Evolutionary conservation across 2,888 invertebrate genomes (phyloP).

Genomic region (Nesidiocoris tenuis): DNA sequence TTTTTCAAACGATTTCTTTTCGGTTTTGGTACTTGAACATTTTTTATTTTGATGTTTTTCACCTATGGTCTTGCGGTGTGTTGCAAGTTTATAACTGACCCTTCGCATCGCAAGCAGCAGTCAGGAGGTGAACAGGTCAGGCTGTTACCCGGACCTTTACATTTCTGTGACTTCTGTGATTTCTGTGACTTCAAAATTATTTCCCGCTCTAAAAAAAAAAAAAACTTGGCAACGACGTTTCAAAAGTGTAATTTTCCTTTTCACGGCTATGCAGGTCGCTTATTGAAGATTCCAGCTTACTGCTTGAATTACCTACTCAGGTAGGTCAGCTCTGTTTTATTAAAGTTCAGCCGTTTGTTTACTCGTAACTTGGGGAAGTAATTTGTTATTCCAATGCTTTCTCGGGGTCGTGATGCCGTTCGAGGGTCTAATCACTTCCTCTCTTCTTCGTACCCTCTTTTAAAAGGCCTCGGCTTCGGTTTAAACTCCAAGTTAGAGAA

Average conservation of each 20-base stretch:
- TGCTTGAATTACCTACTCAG: conserved; percentile 13
- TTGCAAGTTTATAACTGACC: no score
- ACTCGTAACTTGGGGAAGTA: conserved; percentile 32
- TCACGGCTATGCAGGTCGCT: not conserved
- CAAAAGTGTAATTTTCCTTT: not conserved
- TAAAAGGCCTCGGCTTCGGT: conserved; percentile 14
- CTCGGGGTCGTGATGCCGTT: conserved; percentile 25
- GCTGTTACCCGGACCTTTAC: no score
- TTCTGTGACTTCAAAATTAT: no score
- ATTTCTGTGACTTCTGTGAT: no score
- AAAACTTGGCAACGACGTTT: no score
- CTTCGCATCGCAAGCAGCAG: no score
- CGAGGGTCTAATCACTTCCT: conserved; percentile 31
- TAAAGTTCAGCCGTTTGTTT: conserved; percentile 33
- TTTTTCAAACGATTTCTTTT: no score
- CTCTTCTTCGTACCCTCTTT: not conserved
- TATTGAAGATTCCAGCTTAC: conserved; percentile 6
- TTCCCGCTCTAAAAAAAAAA: no score
- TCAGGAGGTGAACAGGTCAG: no score
- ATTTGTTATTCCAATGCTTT: conserved; percentile 39
- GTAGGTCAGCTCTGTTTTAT: conserved; percentile 23
- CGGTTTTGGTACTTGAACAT: no score
- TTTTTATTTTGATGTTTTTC: no score
- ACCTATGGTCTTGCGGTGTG: no score
- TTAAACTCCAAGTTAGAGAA: conserved; percentile 27